Evolutionary conservation across 2,797 vertebrate genomes (phyloP).

Genomic region (Typhlichthys subterraneus): DNA sequence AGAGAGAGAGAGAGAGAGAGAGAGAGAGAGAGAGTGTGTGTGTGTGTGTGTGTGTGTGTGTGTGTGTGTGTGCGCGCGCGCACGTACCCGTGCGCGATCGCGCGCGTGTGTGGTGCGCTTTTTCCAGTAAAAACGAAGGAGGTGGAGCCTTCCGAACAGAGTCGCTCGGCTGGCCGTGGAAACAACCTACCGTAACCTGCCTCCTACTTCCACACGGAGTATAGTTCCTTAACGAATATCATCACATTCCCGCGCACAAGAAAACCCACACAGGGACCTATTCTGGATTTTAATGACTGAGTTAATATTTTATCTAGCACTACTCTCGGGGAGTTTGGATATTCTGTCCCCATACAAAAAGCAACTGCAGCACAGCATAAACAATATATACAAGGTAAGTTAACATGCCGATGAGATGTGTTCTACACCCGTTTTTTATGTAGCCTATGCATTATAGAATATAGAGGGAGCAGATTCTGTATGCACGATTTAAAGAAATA

Average conservation of each 20-base stretch:
- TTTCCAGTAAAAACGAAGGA: conserved; percentile 78
- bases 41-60: conserved; percentile 22
- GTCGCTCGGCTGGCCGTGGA: conserved; percentile 60
- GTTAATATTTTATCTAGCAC: conserved; percentile 66
- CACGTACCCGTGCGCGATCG: conserved; percentile 29
- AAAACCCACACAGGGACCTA: conserved; percentile 43
- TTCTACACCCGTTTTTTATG: too few relatives aligned
- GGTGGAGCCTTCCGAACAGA: conserved; percentile 80
- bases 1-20: conserved; percentile 12
- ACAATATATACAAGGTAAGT: conserved; percentile 67
- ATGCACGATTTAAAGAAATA: too few relatives aligned
- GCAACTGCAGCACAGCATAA: conserved; percentile 53
- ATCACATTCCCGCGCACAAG: conserved; percentile 58
- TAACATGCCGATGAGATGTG: conserved; percentile 1
- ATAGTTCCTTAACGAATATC: conserved; percentile 33
- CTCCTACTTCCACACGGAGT: conserved; percentile 53
- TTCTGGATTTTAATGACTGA: conserved; percentile 75
- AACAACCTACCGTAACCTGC: conserved; percentile 67
- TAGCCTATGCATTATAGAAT: too few relatives aligned
- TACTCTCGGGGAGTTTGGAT: conserved; percentile 76
- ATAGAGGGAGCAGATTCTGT: too few relatives aligned
- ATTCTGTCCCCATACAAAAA: conserved; percentile 45
- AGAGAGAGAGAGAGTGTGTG: conserved; percentile 33
- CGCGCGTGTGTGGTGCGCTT: conserved; percentile 18
- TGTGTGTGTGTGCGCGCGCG: conserved; percentile 24